phyloP scores from a whole-genome alignment of 2,797 vertebrate genomes.

The Squalus acanthias region DNA sequence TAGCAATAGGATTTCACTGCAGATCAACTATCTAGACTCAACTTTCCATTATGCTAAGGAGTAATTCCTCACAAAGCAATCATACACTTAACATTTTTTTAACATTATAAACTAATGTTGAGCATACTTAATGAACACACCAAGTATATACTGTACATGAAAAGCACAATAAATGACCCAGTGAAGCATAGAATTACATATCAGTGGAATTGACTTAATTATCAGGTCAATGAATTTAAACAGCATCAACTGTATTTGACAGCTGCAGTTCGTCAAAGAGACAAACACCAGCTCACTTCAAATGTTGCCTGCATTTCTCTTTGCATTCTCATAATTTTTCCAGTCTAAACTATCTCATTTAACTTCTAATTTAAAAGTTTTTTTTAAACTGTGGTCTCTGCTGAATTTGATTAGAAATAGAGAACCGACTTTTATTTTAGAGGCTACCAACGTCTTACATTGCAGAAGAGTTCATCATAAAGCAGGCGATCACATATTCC shows the following conservation, averaged over 20 bases:
- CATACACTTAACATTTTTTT: not conserved
- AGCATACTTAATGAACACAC: not conserved
- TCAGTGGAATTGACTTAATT: not conserved
- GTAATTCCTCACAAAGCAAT: not conserved
- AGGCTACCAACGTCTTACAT: not conserved
- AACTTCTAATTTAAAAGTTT: not conserved
- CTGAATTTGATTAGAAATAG: constrained; percentile 11
- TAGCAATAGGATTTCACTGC: not conserved
- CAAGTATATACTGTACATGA: constrained; percentile 6
- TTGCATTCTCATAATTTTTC: constrained; percentile 17
- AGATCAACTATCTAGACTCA: not conserved
- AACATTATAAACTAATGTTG: constrained; percentile 19
- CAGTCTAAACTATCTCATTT: not conserved
- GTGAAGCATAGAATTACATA: constrained; percentile 17
- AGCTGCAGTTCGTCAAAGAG: constrained; percentile 16
- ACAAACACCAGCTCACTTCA: constrained; percentile 6
- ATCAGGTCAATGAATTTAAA: constrained; percentile 37
- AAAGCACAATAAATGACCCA: constrained; percentile 28
- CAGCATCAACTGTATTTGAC: constrained; percentile 32
- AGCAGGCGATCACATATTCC: not conserved
- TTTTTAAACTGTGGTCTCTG: not conserved
- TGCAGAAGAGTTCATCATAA: not conserved
- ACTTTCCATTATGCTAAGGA: not conserved
- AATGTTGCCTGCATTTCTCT: not conserved
- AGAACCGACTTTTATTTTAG: not conserved